Percentiles rank a stretch among this genome's conserved stretches.
phyloP scores from a whole-genome alignment of 92 coral and sea anemone species.

The Phymanthus crucifer region DNA sequence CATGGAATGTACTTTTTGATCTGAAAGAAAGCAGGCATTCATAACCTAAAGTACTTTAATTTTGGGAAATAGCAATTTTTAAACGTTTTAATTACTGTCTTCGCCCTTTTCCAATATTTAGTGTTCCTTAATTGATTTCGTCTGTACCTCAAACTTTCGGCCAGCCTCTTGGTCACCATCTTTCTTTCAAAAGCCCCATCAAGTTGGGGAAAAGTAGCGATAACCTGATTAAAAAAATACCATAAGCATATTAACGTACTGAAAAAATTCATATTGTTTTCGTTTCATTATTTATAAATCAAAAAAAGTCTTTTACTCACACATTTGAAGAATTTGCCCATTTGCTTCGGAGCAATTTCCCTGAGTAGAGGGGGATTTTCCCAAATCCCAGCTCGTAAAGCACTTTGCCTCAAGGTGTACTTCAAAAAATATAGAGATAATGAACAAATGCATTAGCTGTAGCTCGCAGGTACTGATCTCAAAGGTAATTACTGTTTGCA shows the following conservation, averaged over 20 bases:
- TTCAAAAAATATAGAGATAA: not conserved
- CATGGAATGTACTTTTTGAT: not conserved
- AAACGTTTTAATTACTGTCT: slow-evolving; percentile 2
- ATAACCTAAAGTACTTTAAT: too few species aligned
- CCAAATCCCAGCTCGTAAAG: not conserved
- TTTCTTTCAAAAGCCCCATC: not conserved
- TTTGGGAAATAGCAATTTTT: too few species aligned
- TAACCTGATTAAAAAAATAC: not conserved
- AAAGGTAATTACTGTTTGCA: not conserved
- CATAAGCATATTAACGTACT: too few species aligned
- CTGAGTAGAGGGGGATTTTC: not conserved
- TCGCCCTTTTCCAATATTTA: not conserved
- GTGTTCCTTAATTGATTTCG: not conserved
- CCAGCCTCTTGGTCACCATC: not conserved
- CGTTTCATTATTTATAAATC: too few species aligned
- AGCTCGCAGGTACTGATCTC: not conserved
- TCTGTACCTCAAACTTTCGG: slow-evolving; percentile 9
- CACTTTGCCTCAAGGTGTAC: slow-evolving; percentile 2
- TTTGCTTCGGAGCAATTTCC: not conserved
- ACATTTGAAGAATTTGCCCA: not conserved
- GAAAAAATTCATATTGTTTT: too few species aligned
- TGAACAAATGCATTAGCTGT: not conserved
- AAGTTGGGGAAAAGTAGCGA: not conserved
- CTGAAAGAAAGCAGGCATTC: too few species aligned
- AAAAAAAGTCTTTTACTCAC: not conserved